Base-by-base conservation (phyloP, 2,113 vertebrate genomes). In the Ameiurus melas region DNA sequence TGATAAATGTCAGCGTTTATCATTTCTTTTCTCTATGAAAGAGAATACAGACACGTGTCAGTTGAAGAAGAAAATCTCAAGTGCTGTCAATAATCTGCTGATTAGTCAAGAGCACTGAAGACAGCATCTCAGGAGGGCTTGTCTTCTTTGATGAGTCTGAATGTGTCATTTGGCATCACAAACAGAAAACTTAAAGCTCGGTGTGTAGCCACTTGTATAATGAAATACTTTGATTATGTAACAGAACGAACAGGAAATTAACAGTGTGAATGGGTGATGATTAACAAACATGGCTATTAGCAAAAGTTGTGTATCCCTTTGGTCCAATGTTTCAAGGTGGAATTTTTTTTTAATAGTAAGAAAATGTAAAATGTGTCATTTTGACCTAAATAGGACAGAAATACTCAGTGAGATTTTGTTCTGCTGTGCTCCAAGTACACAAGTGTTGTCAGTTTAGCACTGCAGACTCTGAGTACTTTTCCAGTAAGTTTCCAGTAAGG, bases 111-210 rank as follows among this genome's bases (percentile, higher is more conserved):
- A 58, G 68, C 30, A 7, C 20, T n/a, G 68, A 85, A 68, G 36
- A 22, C 30, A 33, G 68, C 84, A 85, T 27, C 27, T 53, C 84
- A 39, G 20, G 84, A 68, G 68, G 33, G 19, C n/a, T 36, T 58
- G 68, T n/a, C 70, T 55, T 60, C 68, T 75, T 73, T 85, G 84
- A 85, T 55, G 68, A 75, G 33, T 75, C 70, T 85, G 84, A 73
- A 58, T 85, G 53, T 85, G 51, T 85, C 84, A 73, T 75, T 85
- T 73, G 51, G 70, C 70, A 39, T 75, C 30, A 58, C 5, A 75
- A 75, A 39, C 33, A 7, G 25, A 20, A 70, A 84, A 81, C 27
- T 27, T 58, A 39, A 83, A 62, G 22, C 66, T 55, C 30, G 20
- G 60, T n/a, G 20, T 53, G 84, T 57, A 66, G 3, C 25, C 82